Conservation (phyloP, 2,113 vertebrate genomes). For the Buteo buteo region DNA sequence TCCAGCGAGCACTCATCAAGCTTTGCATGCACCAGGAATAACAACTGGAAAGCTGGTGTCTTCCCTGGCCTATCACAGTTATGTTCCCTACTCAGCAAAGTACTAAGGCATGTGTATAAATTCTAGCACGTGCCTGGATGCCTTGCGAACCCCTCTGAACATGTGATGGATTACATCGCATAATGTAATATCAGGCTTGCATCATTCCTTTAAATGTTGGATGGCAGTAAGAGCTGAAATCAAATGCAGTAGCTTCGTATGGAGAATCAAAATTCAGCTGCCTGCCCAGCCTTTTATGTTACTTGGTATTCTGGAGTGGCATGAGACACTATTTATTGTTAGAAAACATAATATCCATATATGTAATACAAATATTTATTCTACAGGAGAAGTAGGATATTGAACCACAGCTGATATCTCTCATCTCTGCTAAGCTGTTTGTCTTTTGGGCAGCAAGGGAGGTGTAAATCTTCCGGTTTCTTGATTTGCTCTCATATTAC, state of each 20-base stretch:
- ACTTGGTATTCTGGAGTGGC: not conserved
- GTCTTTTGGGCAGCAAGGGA: not conserved
- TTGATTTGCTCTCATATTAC: constrained; percentile 10
- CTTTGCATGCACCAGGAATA: not conserved
- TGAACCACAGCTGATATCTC: not conserved
- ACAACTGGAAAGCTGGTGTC: not conserved
- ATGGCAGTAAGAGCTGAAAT: not conserved
- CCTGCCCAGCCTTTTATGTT: not conserved
- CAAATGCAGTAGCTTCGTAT: not conserved
- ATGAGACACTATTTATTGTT: not conserved
- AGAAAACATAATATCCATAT: not conserved
- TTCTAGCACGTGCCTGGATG: not conserved
- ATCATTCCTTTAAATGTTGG: not conserved
- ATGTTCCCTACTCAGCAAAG: not conserved
- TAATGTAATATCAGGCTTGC: not conserved
- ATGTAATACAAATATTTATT: not conserved
- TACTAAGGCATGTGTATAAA: not conserved
- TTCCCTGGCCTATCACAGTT: not conserved
- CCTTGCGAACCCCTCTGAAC: not conserved
- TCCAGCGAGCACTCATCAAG: not conserved
- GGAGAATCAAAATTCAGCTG: not conserved
- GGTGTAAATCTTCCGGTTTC: constrained; percentile 19
- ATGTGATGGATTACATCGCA: not conserved
- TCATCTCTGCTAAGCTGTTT: not conserved
- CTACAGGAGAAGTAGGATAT: not conserved